Evolutionary conservation across 1,140 invertebrate species (phyloP).

Genomic region (Drosophila teissieri): DNA sequence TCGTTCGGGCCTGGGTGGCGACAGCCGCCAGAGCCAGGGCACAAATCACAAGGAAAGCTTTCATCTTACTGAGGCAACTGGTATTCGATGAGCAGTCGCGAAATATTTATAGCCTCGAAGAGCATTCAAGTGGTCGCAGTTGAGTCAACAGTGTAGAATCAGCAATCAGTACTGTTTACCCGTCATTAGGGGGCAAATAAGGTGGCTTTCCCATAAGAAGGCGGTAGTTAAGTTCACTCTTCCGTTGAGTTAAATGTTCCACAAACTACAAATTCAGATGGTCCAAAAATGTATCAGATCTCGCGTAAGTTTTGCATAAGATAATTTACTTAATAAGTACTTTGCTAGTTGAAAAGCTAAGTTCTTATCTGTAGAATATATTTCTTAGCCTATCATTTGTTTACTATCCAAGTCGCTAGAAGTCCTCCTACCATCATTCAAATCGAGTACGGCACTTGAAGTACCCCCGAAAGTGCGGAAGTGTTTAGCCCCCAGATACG

Average conservation of each 20-base stretch:
- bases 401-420: not conserved
- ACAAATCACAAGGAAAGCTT: constrained; percentile 1
- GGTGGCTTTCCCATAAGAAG: not conserved
- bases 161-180: constrained; percentile 12
- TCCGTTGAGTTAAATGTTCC: not conserved
- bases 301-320: not conserved
- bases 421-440: not conserved
- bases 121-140: constrained; percentile 11
- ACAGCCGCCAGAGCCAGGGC: constrained; percentile 48
- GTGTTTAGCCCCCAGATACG: constrained; percentile 3
- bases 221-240: not conserved
- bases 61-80: constrained; percentile 20
- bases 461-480: constrained; percentile 8
- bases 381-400: not conserved
- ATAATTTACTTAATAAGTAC: too few species aligned
- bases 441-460: not conserved
- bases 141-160: constrained; percentile 31
- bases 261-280: not conserved
- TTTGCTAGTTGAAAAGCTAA: too few species aligned
- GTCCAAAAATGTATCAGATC: too few species aligned
- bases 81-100: not conserved
- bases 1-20: constrained; percentile 58
- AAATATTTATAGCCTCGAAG: constrained; percentile 19
- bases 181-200: constrained; percentile 31
- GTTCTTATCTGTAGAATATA: not conserved